Conservation (phyloP, 1,140 invertebrate species). For the Melanaphis sacchari region DNA sequence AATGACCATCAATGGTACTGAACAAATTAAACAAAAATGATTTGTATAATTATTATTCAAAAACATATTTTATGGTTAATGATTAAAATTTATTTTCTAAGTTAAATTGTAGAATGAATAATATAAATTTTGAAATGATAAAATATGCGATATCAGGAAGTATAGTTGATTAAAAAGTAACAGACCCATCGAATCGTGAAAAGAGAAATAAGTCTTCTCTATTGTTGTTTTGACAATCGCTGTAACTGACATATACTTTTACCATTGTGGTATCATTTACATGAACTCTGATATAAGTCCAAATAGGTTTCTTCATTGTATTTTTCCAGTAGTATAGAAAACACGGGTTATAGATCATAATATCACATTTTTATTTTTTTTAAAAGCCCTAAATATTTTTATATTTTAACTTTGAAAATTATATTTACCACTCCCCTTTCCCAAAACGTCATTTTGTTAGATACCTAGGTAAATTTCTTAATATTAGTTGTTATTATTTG, state of each 20-base stretch:
- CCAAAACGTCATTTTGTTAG: background rate
- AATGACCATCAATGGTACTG: background rate
- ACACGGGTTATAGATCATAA: background rate
- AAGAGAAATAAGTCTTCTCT: conserved; percentile 49
- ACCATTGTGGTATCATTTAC: conserved; percentile 52
- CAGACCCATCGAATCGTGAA: conserved; percentile 17
- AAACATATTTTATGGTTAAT: background rate
- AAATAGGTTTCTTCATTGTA: conserved; percentile 38
- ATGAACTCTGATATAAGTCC: conserved; percentile 29
- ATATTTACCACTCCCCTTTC: background rate
- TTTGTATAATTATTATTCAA: background rate
- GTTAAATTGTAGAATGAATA: background rate
- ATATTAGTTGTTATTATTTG: background rate
- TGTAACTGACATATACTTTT: conserved; percentile 53
- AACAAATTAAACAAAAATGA: background rate
- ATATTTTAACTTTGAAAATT: background rate
- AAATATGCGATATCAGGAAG: conserved; percentile 40
- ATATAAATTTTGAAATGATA: background rate
- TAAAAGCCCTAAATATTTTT: conserved; percentile 10
- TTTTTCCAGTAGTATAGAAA: conserved; percentile 11
- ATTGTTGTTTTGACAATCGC: conserved; percentile 51
- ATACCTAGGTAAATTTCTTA: background rate
- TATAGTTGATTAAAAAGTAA: conserved; percentile 29
- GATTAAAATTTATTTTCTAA: background rate
- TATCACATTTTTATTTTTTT: background rate